Conservation (phyloP, 1,140 invertebrate genomes). For the Cotesia vestalis region DNA sequence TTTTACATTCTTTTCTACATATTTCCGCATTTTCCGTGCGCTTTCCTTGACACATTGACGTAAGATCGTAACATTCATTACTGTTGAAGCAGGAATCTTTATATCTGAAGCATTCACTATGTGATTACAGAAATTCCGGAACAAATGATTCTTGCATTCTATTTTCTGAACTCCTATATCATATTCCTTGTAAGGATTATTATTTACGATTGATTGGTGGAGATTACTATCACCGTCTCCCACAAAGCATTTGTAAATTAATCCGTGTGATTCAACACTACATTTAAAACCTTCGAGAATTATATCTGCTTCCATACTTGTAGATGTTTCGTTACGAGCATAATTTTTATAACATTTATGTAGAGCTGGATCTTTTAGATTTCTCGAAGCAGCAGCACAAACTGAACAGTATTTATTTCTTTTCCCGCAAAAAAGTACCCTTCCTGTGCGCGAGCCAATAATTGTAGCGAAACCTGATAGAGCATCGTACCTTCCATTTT, state of each 20-base stretch:
- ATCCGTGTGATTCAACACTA: constrained; percentile 46
- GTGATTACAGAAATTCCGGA: constrained; percentile 34
- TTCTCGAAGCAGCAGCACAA: constrained; percentile 44
- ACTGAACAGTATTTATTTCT: constrained; percentile 52
- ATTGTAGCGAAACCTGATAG: constrained; percentile 47
- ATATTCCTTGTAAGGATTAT: constrained; percentile 38
- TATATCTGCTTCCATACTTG: constrained; percentile 59
- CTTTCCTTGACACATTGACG: too few species aligned
- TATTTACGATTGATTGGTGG: constrained; percentile 37
- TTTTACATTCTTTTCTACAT: too few species aligned
- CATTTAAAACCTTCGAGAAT: constrained; percentile 55
- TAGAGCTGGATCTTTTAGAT: constrained; percentile 25
- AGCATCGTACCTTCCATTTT: constrained; percentile 39
- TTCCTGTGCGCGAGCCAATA: constrained; percentile 48
- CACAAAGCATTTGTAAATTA: constrained; percentile 50
- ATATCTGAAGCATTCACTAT: constrained; percentile 35
- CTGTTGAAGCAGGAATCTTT: constrained; percentile 1
- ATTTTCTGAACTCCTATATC: constrained; percentile 47
- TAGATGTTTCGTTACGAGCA: constrained; percentile 40
- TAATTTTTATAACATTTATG: constrained; percentile 55
- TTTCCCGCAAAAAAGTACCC: constrained; percentile 51
- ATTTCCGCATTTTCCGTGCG: too few species aligned
- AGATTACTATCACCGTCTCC: constrained; percentile 54
- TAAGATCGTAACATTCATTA: not conserved
- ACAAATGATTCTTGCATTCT: constrained; percentile 40